These are phyloP conservation scores for Drosophila antonietae DNA, from an alignment of 2,888 invertebrate species.

Conservation along the genomic window DNA sequence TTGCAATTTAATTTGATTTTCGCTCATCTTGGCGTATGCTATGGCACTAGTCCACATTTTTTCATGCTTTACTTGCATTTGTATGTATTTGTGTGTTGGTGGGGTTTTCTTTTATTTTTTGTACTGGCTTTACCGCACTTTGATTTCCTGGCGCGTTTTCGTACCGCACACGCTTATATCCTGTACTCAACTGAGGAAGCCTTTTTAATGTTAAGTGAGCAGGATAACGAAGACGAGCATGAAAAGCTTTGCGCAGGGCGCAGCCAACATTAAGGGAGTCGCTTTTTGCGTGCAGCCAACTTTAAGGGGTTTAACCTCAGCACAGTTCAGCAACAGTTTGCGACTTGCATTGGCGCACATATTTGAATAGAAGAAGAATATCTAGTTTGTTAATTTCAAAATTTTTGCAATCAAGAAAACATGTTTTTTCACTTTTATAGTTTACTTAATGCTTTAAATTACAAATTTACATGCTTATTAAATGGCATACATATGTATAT, in stretches of 20 bases:
- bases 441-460: slow-evolving; percentile 60
- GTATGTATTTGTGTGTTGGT: slow-evolving; percentile 38
- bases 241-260: slow-evolving; percentile 45
- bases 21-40: slow-evolving; percentile 13
- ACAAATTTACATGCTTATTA: slow-evolving; percentile 65
- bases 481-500: slow-evolving; percentile 50
- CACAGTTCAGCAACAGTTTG: slow-evolving; percentile 34
- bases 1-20: slow-evolving; percentile 44
- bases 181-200: slow-evolving; percentile 83
- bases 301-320: slow-evolving; percentile 12
- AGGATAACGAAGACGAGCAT: slow-evolving; percentile 51
- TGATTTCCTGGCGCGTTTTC: slow-evolving; percentile 41
- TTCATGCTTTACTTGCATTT: slow-evolving; percentile 21
- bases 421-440: background rate
- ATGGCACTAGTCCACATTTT: slow-evolving; percentile 41
- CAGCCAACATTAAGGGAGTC: slow-evolving; percentile 49
- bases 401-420: no score
- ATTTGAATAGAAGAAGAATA: background rate
- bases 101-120: slow-evolving; percentile 27
- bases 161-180: slow-evolving; percentile 82
- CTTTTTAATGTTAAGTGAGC: slow-evolving; percentile 61
- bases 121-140: slow-evolving; percentile 47
- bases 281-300: slow-evolving; percentile 40
- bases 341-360: background rate
- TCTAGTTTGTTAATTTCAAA: no score